These are phyloP conservation scores for Halichondria panicea DNA, from an alignment of 37 sponge, comb jelly and placozoan genomes.

Conservation along the genomic window DNA sequence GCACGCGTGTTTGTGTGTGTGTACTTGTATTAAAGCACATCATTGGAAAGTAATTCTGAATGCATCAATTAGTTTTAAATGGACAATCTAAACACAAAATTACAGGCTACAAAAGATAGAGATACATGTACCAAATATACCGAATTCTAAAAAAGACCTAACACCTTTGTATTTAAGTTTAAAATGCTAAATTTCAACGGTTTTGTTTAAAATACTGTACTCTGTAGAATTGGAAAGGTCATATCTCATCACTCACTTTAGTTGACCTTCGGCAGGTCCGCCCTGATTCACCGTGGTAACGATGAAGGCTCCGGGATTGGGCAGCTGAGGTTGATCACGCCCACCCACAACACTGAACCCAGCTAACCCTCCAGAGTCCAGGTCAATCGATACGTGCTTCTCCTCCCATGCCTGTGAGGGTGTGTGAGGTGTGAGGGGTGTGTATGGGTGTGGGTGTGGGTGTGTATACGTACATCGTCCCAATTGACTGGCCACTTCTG, in stretches of 20 bases:
- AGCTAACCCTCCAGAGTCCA: slow-evolving; percentile 63
- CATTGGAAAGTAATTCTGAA: too few relatives aligned
- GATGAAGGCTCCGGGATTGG: slow-evolving; percentile 75
- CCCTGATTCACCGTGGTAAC: slow-evolving; percentile 61
- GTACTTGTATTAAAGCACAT: too few relatives aligned
- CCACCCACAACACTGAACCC: slow-evolving; percentile 82
- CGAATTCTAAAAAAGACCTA: neutral
- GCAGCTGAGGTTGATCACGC: slow-evolving; percentile 78
- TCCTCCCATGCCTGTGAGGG: slow-evolving; percentile 66
- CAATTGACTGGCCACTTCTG: slow-evolving; percentile 58
- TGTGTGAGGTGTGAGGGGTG: neutral
- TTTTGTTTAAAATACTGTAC: neutral
- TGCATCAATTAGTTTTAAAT: too few relatives aligned
- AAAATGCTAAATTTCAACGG: neutral
- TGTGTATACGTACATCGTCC: slow-evolving; percentile 49
- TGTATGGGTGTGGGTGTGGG: neutral
- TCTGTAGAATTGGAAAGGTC: neutral
- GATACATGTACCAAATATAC: neutral
- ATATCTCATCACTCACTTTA: slow-evolving; percentile 47
- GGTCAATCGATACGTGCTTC: slow-evolving; percentile 43
- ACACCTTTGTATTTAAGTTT: neutral
- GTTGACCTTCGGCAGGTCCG: slow-evolving; percentile 61
- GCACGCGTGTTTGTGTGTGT: slow-evolving; percentile 1
- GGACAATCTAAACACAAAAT: too few relatives aligned
- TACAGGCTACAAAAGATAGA: neutral